These are phyloP conservation scores for Hemicrepidius hirtus DNA, from an alignment of 2,888 invertebrate species.

Conservation along the genomic window DNA sequence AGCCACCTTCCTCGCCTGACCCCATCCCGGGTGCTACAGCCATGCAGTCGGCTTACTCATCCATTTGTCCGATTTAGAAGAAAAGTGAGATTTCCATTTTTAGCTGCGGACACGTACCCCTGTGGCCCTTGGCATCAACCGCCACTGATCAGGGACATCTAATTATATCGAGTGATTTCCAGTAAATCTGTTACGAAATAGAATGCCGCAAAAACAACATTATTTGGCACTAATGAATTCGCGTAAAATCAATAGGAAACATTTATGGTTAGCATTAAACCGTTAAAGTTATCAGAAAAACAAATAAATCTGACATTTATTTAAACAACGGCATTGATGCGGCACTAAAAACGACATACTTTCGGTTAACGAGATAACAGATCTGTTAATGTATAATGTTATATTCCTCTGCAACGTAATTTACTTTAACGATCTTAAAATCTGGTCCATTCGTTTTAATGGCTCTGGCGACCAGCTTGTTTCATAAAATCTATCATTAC, in stretches of 20 bases:
- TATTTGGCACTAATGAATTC: too few relatives aligned
- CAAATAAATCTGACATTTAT: background rate
- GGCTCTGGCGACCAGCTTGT: slow-evolving; percentile 3
- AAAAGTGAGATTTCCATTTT: too few relatives aligned
- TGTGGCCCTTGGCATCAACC: too few relatives aligned
- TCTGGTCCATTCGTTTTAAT: slow-evolving; percentile 21
- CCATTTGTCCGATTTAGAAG: too few relatives aligned
- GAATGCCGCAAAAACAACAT: too few relatives aligned
- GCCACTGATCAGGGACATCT: too few relatives aligned
- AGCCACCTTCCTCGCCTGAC: too few relatives aligned
- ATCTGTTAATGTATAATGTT: slow-evolving; percentile 13
- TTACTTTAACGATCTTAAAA: slow-evolving; percentile 22
- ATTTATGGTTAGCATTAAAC: background rate
- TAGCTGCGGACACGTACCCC: too few relatives aligned
- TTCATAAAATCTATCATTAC: slow-evolving; percentile 21
- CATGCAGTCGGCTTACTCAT: too few relatives aligned
- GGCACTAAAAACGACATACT: slow-evolving; percentile 9
- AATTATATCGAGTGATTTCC: too few relatives aligned
- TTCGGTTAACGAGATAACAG: slow-evolving; percentile 14
- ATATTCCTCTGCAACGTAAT: slow-evolving; percentile 15
- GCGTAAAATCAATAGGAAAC: background rate
- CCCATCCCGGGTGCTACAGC: too few relatives aligned
- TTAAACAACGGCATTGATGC: slow-evolving; percentile 1
- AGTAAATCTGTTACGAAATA: too few relatives aligned
- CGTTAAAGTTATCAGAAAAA: background rate